Conservation (phyloP, 2,888 invertebrate genomes). For the Trachelus stipa region DNA sequence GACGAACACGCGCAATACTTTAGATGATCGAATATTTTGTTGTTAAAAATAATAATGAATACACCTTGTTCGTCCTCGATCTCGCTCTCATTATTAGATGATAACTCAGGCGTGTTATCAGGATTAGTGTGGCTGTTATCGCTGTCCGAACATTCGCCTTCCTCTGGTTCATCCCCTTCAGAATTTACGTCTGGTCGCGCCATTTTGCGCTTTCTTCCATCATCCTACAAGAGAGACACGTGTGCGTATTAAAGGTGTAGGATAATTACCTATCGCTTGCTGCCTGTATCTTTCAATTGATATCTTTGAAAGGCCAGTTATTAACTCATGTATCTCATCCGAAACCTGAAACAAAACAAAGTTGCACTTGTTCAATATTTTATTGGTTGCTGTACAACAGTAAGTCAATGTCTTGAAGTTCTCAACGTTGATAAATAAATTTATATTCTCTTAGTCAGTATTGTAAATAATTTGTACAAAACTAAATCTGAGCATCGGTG, state of each 20-base stretch:
- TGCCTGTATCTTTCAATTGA: slow-evolving; percentile 56
- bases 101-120: slow-evolving; percentile 40
- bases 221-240: slow-evolving; percentile 59
- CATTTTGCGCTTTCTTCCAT: slow-evolving; percentile 53
- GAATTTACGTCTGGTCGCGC: slow-evolving; percentile 37
- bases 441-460: neutral
- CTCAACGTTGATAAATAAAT: neutral
- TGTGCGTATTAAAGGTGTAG: slow-evolving; percentile 49
- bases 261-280: slow-evolving; percentile 56
- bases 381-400: neutral
- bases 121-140: slow-evolving; percentile 52
- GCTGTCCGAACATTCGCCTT: slow-evolving; percentile 77
- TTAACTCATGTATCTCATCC: slow-evolving; percentile 60
- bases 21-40: neutral
- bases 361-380: slow-evolving; percentile 1
- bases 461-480: neutral
- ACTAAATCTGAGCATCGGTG: neutral
- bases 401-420: neutral
- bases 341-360: slow-evolving; percentile 53
- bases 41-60: slow-evolving; percentile 24
- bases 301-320: slow-evolving; percentile 58
- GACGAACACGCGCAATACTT: too few species aligned
- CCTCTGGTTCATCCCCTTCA: slow-evolving; percentile 68
- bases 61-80: slow-evolving; percentile 57
- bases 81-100: slow-evolving; percentile 51